phyloP scores from a whole-genome alignment of 2,797 vertebrate species.

The Thamnophis elegans region DNA sequence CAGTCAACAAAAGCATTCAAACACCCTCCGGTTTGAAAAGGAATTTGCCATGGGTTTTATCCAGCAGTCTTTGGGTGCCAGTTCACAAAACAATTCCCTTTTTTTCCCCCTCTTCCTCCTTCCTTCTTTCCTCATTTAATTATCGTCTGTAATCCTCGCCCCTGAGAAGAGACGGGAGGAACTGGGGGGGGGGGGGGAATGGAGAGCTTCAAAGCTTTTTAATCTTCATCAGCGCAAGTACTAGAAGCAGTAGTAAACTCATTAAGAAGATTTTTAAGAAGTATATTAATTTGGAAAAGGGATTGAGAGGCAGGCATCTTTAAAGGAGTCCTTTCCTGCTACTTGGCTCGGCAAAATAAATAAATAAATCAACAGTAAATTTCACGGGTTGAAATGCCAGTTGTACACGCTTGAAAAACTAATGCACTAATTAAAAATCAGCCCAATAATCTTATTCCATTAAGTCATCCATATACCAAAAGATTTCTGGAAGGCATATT shows the following conservation, averaged over 20 bases:
- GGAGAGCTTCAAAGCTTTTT: not conserved
- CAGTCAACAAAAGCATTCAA: not conserved
- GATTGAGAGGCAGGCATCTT: not conserved
- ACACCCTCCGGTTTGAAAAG: not conserved
- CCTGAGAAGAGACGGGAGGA: not conserved
- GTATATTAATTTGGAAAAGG: not conserved
- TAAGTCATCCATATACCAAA: not conserved
- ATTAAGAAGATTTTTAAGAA: not conserved
- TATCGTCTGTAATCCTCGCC: not conserved
- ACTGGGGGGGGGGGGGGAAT: not conserved
- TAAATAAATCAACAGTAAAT: not conserved
- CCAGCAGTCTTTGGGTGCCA: not conserved
- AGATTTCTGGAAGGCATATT: constrained; percentile 42
- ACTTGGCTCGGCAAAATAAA: not conserved
- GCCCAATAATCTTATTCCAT: not conserved
- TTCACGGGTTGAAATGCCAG: not conserved
- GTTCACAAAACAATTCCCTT: not conserved
- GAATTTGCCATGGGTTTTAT: not conserved
- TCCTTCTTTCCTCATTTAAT: not conserved
- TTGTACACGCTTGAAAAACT: not conserved
- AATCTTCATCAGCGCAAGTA: not conserved
- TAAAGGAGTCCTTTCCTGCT: not conserved
- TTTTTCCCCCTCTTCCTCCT: not conserved
- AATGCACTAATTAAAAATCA: not conserved
- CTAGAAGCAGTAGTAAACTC: not conserved